phyloP scores from a whole-genome alignment of 2,797 vertebrate species.

The Protonibea diacanthus region DNA sequence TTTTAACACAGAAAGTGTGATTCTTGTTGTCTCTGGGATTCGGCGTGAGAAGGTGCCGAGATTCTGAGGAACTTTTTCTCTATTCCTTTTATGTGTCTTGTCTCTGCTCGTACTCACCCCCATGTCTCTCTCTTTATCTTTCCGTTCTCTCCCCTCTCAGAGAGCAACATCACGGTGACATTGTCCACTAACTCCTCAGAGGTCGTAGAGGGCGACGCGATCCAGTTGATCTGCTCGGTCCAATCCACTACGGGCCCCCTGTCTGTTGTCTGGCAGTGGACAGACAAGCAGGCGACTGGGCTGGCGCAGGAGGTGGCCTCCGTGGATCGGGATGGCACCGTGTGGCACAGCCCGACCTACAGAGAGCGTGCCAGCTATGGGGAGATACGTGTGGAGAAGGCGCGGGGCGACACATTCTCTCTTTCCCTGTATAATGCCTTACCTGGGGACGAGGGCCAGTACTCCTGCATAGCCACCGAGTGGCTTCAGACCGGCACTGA shows the following conservation, averaged over 20 bases:
- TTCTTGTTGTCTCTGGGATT: slow-evolving; percentile 44
- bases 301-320: slow-evolving; percentile 88
- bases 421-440: slow-evolving; percentile 85
- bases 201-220: slow-evolving; percentile 91
- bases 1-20: slow-evolving; percentile 34
- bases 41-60: not conserved
- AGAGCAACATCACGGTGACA: slow-evolving; percentile 94
- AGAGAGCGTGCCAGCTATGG: slow-evolving; percentile 69
- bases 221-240: slow-evolving; percentile 91
- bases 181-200: slow-evolving; percentile 90
- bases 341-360: slow-evolving; percentile 80
- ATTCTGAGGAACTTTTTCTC: slow-evolving; percentile 34
- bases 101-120: slow-evolving; percentile 14
- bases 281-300: slow-evolving; percentile 85
- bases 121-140: not conserved
- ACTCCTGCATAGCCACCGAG: slow-evolving; percentile 86
- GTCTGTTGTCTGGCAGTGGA: slow-evolving; percentile 91
- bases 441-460: slow-evolving; percentile 84
- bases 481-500: slow-evolving; percentile 80
- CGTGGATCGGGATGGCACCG: slow-evolving; percentile 87
- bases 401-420: slow-evolving; percentile 76
- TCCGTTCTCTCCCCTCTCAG: slow-evolving; percentile 71
- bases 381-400: slow-evolving; percentile 82
- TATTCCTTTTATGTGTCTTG: not conserved
- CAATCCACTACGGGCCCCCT: slow-evolving; percentile 86